These are phyloP conservation scores for Latrodectus hesperus DNA, from an alignment of 2,888 invertebrate genomes.

Conservation along the genomic window DNA sequence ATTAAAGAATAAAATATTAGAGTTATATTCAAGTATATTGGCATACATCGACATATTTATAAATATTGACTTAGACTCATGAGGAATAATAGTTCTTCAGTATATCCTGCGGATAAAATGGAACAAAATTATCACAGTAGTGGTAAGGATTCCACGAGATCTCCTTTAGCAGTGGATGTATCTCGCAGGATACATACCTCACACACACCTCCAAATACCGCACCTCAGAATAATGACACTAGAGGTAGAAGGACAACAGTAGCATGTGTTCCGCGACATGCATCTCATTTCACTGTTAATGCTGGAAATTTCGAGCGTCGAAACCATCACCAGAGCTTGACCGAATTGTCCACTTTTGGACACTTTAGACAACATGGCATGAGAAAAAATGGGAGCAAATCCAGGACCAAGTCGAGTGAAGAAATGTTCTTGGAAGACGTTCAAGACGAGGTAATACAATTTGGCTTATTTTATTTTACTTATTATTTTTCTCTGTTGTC, in stretches of 20 bases:
- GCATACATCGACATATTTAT: no score
- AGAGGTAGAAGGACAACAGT: conserved; percentile 38
- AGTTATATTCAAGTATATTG: no score
- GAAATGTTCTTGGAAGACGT: conserved; percentile 60
- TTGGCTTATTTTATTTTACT: not conserved
- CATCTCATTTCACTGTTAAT: not conserved
- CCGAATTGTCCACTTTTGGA: conserved; percentile 34
- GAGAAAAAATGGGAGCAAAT: conserved; percentile 4
- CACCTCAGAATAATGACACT: not conserved
- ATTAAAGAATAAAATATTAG: no score
- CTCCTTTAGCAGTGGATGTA: conserved; percentile 37
- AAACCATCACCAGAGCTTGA: conserved; percentile 38
- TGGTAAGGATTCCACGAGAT: conserved; percentile 10
- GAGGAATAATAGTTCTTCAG: conserved; percentile 28
- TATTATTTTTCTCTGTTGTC: no score
- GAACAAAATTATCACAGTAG: not conserved
- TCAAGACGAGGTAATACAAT: conserved; percentile 50
- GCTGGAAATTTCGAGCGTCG: not conserved
- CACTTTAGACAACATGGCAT: not conserved
- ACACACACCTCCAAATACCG: not conserved
- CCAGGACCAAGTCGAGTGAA: conserved; percentile 32
- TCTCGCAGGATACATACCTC: conserved; percentile 7
- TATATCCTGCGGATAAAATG: conserved; percentile 21
- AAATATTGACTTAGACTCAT: not conserved
- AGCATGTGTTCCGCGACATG: conserved; percentile 23